Evolutionary conservation across 2,113 vertebrate species (phyloP), one percentile per base, ranked within the genome.

Genomic region (Polypterus senegalus): DNA sequence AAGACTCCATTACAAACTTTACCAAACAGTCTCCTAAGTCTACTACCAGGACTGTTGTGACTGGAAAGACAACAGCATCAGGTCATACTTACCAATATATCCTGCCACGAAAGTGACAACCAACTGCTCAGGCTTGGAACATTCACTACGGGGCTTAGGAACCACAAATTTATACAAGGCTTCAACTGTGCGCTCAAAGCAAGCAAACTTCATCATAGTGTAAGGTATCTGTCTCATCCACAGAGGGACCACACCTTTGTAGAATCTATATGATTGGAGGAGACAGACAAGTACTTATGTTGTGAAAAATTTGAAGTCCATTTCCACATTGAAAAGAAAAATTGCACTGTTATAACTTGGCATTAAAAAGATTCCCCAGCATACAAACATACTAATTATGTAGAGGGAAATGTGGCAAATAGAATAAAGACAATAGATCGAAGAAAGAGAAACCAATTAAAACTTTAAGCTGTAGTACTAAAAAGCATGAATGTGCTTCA

Each of bases 211-310:
- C 95, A 99, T 99, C 96, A 99, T 99, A 66, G 96, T 99, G 76
- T 99, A 99, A 5, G 96, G 95, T 69, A 99, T 99, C 83, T 99
- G 96, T 59, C 96, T 95, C 93, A 99, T 97, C 96, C 96, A 99
- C 3, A 99, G 82, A 0, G 96, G 95, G 8, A 86, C 91, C 75
- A 99, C 92, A 3, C 96, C 95, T 74, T 99, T 99, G 73, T 99
- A 99, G 84, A 99, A 99, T 51, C 96, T 99, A 74, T 59, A 69
- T 7, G 67, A 62, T 62, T 27, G 66, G 66, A 71, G 49, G 1
- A 65, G 10, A 44, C 58, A 7, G 66, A 55, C 5, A 69, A 46
- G 7, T 60, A 60, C 66, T 65, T 11, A 47, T 47, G 51, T 53
- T 4, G 4, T 47, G 61, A 57, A n/a, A 46, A 56, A 2, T 9